Percentiles rank a stretch among this genome's conserved stretches.
Conservation (phyloP, 2,888 invertebrate genomes). For the Dynastes tityus region DNA sequence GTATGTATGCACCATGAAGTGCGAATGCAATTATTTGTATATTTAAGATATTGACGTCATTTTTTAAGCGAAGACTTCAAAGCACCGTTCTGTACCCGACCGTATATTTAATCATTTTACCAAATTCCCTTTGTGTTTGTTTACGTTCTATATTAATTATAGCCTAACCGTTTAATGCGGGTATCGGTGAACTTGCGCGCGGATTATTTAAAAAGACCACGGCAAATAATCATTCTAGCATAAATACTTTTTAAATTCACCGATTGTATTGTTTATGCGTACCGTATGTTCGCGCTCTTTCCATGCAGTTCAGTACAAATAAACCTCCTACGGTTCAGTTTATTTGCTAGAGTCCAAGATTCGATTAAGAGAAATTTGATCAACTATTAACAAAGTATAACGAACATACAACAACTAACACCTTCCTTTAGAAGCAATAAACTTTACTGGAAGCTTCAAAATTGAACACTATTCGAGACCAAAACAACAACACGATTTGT, state of each 20-base stretch:
- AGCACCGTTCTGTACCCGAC: not conserved
- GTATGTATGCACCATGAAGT: conserved; percentile 53
- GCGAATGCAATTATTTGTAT: conserved; percentile 61
- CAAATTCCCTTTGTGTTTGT: conserved; percentile 39
- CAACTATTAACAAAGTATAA: not conserved
- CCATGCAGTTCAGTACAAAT: conserved; percentile 4
- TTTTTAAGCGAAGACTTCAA: conserved; percentile 44
- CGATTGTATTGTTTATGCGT: conserved; percentile 20
- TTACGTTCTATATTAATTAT: conserved; percentile 43
- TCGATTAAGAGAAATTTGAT: conserved; percentile 16
- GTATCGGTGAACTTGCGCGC: conserved; percentile 39
- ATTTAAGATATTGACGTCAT: conserved; percentile 49
- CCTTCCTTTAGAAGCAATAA: too few relatives aligned
- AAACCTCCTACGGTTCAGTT: conserved; percentile 3
- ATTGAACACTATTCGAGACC: too few relatives aligned
- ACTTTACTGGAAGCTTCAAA: too few relatives aligned
- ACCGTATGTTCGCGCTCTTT: conserved; percentile 19
- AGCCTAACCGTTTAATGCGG: conserved; percentile 33
- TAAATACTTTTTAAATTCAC: conserved; percentile 40
- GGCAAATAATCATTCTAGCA: conserved; percentile 28
- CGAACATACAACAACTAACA: too few relatives aligned
- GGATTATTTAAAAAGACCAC: conserved; percentile 35
- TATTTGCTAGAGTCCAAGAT: conserved; percentile 13
- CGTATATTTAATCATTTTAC: conserved; percentile 44
- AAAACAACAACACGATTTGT: too few relatives aligned